Evolutionary conservation across 37 sponge, comb jelly and placozoan genomes (phyloP).

Genomic region (Corticium candelabrum): DNA sequence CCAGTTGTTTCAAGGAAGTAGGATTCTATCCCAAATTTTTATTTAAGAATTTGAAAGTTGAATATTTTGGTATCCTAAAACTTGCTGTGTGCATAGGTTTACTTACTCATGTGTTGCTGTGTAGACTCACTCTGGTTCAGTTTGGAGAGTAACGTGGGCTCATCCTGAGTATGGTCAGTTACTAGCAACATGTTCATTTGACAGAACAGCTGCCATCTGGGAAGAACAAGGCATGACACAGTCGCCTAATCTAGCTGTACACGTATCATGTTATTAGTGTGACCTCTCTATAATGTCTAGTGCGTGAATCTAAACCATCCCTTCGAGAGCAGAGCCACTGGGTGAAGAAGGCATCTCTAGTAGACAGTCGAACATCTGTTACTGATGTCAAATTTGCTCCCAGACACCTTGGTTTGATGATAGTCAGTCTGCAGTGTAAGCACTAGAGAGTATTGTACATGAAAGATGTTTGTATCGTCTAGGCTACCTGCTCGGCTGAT

Average conservation of each 20-base stretch:
- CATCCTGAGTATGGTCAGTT: slow-evolving; percentile 99
- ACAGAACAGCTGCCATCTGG: slow-evolving; percentile 90
- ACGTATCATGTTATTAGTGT: neutral
- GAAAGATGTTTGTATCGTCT: neutral
- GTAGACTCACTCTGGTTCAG: slow-evolving; percentile 20
- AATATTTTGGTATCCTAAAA: too few relatives aligned
- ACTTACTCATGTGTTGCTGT: neutral
- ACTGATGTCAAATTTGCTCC: slow-evolving; percentile 90
- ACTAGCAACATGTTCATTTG: slow-evolving; percentile 89
- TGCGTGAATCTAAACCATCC: neutral
- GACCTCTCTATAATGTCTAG: too few relatives aligned
- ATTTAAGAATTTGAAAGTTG: too few relatives aligned
- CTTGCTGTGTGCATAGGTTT: neutral
- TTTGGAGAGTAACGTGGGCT: slow-evolving; percentile 91
- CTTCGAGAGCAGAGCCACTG: neutral
- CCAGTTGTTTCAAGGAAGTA: too few relatives aligned
- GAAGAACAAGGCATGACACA: slow-evolving; percentile 73
- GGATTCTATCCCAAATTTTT: too few relatives aligned
- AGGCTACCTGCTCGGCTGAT: slow-evolving; percentile 88
- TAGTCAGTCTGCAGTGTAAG: slow-evolving; percentile 25
- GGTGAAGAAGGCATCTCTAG: slow-evolving; percentile 55
- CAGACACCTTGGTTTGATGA: slow-evolving; percentile 64
- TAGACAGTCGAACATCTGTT: slow-evolving; percentile 80
- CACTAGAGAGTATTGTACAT: neutral
- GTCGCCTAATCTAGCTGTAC: neutral